These are phyloP conservation scores for Aphelinus certus DNA, from an alignment of 1,140 invertebrate genomes.

Conservation along the genomic window DNA sequence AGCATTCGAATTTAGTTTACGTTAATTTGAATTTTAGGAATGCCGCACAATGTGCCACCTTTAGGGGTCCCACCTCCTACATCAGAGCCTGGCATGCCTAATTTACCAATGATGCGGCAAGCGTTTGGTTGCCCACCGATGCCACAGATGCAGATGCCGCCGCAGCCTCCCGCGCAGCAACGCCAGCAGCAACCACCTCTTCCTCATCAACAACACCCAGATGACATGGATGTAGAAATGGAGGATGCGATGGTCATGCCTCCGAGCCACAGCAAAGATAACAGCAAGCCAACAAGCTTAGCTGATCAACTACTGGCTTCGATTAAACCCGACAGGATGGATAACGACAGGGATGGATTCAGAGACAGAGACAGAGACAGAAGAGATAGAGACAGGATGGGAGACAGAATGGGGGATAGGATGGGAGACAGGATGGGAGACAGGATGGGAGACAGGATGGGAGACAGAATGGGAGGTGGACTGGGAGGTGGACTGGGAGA, in stretches of 20 bases:
- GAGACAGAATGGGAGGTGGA: slow-evolving; percentile 51
- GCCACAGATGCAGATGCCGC: slow-evolving; percentile 53
- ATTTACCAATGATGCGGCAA: slow-evolving; percentile 59
- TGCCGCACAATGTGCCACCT: slow-evolving; percentile 62
- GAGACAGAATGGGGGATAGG: slow-evolving; percentile 41
- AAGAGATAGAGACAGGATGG: slow-evolving; percentile 36
- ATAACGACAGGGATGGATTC: slow-evolving; percentile 47
- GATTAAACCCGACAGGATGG: slow-evolving; percentile 57
- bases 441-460: slow-evolving; percentile 48
- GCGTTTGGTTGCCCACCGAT: slow-evolving; percentile 58
- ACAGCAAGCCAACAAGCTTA: slow-evolving; percentile 48
- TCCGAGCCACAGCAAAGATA: slow-evolving; percentile 24
- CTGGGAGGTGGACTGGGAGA: slow-evolving; percentile 37
- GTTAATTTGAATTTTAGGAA: slow-evolving; percentile 47
- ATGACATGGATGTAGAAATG: slow-evolving; percentile 74
- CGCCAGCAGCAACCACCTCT: slow-evolving; percentile 40
- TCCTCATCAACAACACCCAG: slow-evolving; percentile 51
- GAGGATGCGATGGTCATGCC: slow-evolving; percentile 68
- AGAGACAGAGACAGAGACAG: slow-evolving; percentile 51
- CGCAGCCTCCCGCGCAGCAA: slow-evolving; percentile 34
- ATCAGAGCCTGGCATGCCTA: slow-evolving; percentile 59
- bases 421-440: slow-evolving; percentile 35
- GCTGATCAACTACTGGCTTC: slow-evolving; percentile 60
- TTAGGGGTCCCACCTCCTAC: slow-evolving; percentile 64
- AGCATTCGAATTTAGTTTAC: too few species aligned